phyloP scores from a whole-genome alignment of 1,140 invertebrate genomes.

The Ylistrum balloti region DNA sequence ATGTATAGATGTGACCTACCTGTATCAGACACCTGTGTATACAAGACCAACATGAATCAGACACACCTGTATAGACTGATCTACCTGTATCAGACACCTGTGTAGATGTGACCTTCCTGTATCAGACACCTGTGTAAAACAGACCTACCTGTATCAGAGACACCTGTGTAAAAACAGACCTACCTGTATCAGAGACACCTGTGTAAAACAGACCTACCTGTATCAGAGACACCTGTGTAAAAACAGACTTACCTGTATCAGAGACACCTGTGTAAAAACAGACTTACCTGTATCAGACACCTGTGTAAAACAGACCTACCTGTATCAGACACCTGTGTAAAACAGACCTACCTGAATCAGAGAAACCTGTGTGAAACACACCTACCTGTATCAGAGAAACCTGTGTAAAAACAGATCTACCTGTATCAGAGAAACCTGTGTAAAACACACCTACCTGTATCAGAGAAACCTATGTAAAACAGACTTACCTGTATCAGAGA shows the following conservation, averaged over 20 bases:
- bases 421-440: slow-evolving; percentile 32
- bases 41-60: background rate
- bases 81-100: background rate
- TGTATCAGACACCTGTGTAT: background rate
- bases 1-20: no score
- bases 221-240: slow-evolving; percentile 78
- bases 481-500: background rate
- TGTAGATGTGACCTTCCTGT: background rate
- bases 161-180: slow-evolving; percentile 70
- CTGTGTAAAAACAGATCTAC: no score
- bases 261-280: background rate
- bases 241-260: slow-evolving; percentile 5
- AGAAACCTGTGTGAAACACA: background rate
- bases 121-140: slow-evolving; percentile 22
- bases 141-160: slow-evolving; percentile 78
- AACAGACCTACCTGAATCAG: background rate
- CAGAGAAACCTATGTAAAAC: no score
- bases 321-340: background rate
- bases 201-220: slow-evolving; percentile 70
- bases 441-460: background rate
- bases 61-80: background rate
- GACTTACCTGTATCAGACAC: background rate
- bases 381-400: slow-evolving; percentile 76
- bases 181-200: background rate
- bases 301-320: no score